Evolutionary conservation across 2,888 invertebrate genomes (phyloP).

Genomic region (Hyposoter dolosus): DNA sequence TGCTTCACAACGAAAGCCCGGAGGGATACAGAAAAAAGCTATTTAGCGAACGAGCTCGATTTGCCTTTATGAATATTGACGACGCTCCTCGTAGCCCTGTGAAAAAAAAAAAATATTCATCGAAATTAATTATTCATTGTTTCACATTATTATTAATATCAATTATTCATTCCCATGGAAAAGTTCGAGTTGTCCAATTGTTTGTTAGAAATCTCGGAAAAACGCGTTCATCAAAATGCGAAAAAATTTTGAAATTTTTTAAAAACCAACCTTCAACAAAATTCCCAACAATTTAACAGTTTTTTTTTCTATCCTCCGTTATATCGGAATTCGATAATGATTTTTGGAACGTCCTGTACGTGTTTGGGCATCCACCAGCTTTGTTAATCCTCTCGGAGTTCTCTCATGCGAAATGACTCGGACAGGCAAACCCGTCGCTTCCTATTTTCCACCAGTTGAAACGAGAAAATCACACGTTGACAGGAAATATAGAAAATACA

Average conservation of each 20-base stretch:
- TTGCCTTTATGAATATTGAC: constrained; percentile 11
- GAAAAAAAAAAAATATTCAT: background rate
- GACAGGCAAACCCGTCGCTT: constrained; percentile 27
- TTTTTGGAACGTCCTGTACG: background rate
- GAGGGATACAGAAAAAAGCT: constrained; percentile 16
- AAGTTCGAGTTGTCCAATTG: background rate
- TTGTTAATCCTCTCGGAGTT: constrained; percentile 51
- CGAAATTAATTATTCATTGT: constrained; percentile 2
- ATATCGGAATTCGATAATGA: background rate
- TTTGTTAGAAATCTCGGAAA: background rate
- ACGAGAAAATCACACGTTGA: constrained; percentile 47
- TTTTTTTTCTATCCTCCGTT: too few relatives aligned
- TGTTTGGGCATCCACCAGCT: constrained; percentile 21
- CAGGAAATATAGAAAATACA: constrained; percentile 29
- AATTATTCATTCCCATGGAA: background rate
- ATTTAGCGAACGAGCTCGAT: constrained; percentile 50
- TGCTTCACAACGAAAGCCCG: constrained; percentile 9
- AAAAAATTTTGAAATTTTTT: background rate
- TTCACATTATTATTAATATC: background rate
- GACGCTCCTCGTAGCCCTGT: background rate
- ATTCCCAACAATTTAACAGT: background rate
- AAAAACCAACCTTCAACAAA: background rate
- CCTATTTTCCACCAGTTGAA: constrained; percentile 45
- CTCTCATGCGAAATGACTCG: constrained; percentile 56
- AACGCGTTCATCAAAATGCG: background rate